Conservation (phyloP, 2,888 invertebrate species). For the Lingula anatina region DNA sequence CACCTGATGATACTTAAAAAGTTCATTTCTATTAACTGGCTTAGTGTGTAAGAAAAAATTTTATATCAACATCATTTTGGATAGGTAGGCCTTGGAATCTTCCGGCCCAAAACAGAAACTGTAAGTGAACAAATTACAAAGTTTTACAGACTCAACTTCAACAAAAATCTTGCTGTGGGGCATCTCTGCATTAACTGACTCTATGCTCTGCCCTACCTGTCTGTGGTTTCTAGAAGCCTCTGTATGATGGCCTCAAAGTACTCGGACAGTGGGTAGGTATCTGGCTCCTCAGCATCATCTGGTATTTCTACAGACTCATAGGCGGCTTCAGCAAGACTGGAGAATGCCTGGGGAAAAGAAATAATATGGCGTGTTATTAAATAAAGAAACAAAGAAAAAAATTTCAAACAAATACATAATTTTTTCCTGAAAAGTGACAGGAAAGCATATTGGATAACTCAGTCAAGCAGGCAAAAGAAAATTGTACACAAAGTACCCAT, state of each 20-base stretch:
- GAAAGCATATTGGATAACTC: too few species aligned
- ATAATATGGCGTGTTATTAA: not conserved
- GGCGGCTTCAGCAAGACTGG: slow-evolving; percentile 92
- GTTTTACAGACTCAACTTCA: not conserved
- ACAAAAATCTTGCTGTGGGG: not conserved
- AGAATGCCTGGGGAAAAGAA: slow-evolving; percentile 64
- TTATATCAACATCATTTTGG: not conserved
- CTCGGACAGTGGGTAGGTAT: slow-evolving; percentile 87
- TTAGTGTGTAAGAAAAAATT: slow-evolving; percentile 6
- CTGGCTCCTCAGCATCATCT: slow-evolving; percentile 61
- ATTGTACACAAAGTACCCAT: too few species aligned
- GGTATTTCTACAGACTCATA: slow-evolving; percentile 72
- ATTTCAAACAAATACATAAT: too few species aligned
- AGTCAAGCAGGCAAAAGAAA: too few species aligned
- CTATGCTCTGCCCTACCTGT: too few species aligned
- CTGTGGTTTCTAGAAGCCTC: slow-evolving; percentile 87
- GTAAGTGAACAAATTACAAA: too few species aligned
- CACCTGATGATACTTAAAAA: too few species aligned
- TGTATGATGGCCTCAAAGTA: slow-evolving; percentile 92
- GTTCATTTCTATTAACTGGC: too few species aligned
- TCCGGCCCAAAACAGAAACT: not conserved
- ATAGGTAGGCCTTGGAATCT: not conserved
- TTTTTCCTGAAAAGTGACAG: too few species aligned
- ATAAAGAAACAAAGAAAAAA: not conserved
- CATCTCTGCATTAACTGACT: too few species aligned